Evolutionary conservation across 2,797 vertebrate genomes (phyloP), one percentile per base, ranked within the genome.

Genomic region (Centropyge bicolor): DNA sequence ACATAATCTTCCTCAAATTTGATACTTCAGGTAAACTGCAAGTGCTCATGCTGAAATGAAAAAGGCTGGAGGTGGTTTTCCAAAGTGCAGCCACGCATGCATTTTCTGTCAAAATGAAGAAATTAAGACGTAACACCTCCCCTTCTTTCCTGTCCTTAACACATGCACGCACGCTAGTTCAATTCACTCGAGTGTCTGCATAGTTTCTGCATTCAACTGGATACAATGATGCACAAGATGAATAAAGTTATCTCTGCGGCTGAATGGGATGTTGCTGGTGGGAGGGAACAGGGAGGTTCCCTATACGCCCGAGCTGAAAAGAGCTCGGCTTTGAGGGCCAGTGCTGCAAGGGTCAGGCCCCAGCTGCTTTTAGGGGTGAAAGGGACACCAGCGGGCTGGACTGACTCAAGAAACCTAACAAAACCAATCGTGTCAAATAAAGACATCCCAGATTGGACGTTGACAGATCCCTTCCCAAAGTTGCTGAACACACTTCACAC

Each of bases 201-300:
- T 94, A 95, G 96, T 96, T 97, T 95, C 94, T 93, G 96, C 96
- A 98, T 99, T 98, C 97, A 99, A 96, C 95, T 96, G 96, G 96
- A 97, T 97, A 99, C 98, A 99, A 99, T 98, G 97, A 99, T 97
- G 96, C 96, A 95, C 96, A 96, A 96, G 95, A 97, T 98, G 98
- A 99, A 99, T 98, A 98, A 98, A 98, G 98, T 99, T 99, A 99
- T 99, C 98, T 98, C 95, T 95, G 86, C 88, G 72, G 87, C 92
- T 99, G 96, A 99, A 99, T 97, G 94, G 96, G 97, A 99, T 94
- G 95, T 96, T 97, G 97, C 96, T 94, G 96, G 96, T 97, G 96
- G 97, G 97, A 97, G 98, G 96, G 97, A 95, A 92, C 94, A 95
- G 96, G 96, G 96, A 95, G 96, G 95, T 94, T 96, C 96, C 96